Conservation (phyloP, 1,140 invertebrate genomes). For the Ostrea edulis region DNA sequence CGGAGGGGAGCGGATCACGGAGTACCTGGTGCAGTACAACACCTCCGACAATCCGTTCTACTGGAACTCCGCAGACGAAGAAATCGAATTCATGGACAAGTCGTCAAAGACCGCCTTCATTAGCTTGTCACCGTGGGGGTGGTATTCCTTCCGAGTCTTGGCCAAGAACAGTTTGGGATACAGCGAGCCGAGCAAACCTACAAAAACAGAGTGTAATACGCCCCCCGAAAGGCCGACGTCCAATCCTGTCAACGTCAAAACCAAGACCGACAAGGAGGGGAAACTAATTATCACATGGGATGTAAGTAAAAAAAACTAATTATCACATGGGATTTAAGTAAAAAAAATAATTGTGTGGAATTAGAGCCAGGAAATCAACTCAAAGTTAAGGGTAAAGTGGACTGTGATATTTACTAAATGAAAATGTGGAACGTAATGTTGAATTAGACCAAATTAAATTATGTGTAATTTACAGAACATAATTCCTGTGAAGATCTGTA, state of each 20-base stretch:
- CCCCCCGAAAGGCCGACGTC: constrained; percentile 93
- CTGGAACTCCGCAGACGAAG: constrained; percentile 84
- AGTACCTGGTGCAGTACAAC: constrained; percentile 95
- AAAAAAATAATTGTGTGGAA: neutral
- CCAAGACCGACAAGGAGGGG: constrained; percentile 91
- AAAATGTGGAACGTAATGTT: too few species aligned
- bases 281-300: constrained; percentile 98
- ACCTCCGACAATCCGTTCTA: constrained; percentile 95
- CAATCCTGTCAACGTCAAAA: constrained; percentile 97
- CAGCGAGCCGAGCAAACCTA: constrained; percentile 91
- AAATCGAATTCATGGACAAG: constrained; percentile 38
- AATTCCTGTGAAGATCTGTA: too few species aligned
- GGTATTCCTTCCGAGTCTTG: constrained; percentile 89
- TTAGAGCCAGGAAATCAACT: neutral
- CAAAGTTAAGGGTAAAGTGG: too few species aligned
- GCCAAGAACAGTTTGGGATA: constrained; percentile 96
- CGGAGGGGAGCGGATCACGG: constrained; percentile 93
- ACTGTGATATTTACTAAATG: too few species aligned
- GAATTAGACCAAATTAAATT: too few species aligned
- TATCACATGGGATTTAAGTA: neutral
- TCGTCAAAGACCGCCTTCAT: constrained; percentile 15
- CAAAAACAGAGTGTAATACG: constrained; percentile 89
- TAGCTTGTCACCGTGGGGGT: constrained; percentile 71
- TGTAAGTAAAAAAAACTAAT: constrained; percentile 79
- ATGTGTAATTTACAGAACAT: too few species aligned